These are phyloP conservation scores for Cheilosia grossa DNA, from an alignment of 2,888 invertebrate species.

Conservation along the genomic window DNA sequence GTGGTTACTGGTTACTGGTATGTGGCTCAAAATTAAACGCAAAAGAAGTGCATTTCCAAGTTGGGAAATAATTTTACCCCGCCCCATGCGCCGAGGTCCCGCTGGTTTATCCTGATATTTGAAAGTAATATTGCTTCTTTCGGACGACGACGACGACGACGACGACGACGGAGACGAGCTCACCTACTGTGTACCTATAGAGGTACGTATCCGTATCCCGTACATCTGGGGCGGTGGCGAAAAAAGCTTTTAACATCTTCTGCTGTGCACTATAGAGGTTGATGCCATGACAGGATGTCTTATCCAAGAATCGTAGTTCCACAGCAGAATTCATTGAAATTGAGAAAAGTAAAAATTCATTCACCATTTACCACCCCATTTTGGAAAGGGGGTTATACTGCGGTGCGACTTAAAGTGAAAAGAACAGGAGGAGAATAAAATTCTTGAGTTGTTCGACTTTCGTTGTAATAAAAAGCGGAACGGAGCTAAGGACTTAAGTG, in stretches of 20 bases:
- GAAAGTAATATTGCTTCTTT: conserved; percentile 67
- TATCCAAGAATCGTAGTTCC: conserved; percentile 63
- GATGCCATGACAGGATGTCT: conserved; percentile 74
- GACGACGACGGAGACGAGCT: conserved; percentile 50
- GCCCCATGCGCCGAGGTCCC: conserved; percentile 37
- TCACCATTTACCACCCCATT: not conserved
- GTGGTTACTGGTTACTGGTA: not conserved
- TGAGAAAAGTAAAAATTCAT: conserved; percentile 64
- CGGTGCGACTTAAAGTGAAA: conserved; percentile 23
- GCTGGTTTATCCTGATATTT: conserved; percentile 53
- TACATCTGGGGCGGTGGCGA: conserved; percentile 36
- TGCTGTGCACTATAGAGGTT: conserved; percentile 52
- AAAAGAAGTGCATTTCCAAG: conserved; percentile 71
- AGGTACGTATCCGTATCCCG: not conserved
- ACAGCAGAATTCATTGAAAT: conserved; percentile 67
- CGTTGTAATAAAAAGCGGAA: conserved; percentile 62
- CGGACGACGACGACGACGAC: conserved; percentile 50
- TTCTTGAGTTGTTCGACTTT: conserved; percentile 74
- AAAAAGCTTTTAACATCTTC: conserved; percentile 72
- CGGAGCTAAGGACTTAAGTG: conserved; percentile 68
- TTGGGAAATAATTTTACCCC: conserved; percentile 42
- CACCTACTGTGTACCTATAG: conserved; percentile 30
- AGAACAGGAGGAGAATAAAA: conserved; percentile 51
- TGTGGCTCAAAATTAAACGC: conserved; percentile 55
- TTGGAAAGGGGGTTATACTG: too few relatives aligned